Conservation (phyloP, 2,113 vertebrate genomes). For the Nibea coibor region DNA sequence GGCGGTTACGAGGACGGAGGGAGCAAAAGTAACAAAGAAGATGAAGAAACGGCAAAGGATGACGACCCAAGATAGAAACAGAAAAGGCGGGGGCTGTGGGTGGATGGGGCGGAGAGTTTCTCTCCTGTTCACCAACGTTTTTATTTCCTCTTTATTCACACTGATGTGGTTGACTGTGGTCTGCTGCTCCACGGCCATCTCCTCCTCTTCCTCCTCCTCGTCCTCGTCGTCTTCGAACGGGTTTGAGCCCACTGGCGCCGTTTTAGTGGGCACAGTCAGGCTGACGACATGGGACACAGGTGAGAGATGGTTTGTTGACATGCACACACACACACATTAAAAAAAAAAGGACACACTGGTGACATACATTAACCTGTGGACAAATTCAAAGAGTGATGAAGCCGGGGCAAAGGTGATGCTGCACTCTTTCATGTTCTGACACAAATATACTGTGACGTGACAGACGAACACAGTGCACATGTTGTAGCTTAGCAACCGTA, state of each 20-base stretch:
- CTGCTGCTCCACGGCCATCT: constrained; percentile 67
- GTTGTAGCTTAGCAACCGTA: neutral
- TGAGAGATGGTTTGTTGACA: constrained; percentile 83
- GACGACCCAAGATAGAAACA: constrained; percentile 36
- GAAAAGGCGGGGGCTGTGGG: constrained; percentile 19
- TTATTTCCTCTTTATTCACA: constrained; percentile 95
- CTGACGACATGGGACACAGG: constrained; percentile 87
- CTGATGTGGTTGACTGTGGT: constrained; percentile 85
- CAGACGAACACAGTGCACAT: neutral
- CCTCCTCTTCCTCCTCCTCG: constrained; percentile 71
- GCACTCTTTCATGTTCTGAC: neutral
- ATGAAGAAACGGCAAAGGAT: constrained; percentile 52
- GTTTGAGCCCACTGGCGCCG: constrained; percentile 90
- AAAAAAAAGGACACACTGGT: constrained; percentile 9
- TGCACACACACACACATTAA: constrained; percentile 34
- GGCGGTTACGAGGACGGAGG: constrained; percentile 16
- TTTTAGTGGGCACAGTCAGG: constrained; percentile 90
- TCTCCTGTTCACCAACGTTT: constrained; percentile 96
- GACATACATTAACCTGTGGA: constrained; percentile 5
- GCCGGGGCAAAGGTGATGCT: neutral
- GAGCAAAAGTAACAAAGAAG: constrained; percentile 31
- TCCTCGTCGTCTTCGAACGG: constrained; percentile 93
- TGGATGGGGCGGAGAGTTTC: constrained; percentile 41
- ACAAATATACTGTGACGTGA: neutral
- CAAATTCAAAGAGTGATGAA: neutral